Evolutionary conservation across 2,797 vertebrate genomes (phyloP).

Genomic region (Propithecus perrieri): DNA sequence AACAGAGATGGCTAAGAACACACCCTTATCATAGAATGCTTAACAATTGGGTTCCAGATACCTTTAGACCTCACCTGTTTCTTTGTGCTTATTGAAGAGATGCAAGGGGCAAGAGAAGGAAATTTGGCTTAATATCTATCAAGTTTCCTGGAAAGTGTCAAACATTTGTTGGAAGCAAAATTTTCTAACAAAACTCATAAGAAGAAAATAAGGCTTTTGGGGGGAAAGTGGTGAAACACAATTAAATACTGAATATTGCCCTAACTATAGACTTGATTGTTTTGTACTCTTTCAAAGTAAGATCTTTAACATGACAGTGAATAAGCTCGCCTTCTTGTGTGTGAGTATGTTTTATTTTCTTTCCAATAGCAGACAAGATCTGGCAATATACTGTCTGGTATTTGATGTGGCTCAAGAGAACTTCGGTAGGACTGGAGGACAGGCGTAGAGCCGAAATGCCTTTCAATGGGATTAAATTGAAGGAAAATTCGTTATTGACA

Average conservation of each 20-base stretch:
- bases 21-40: background rate
- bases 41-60: background rate
- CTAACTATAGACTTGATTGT: background rate
- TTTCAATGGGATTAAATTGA: background rate
- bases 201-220: background rate
- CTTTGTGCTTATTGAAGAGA: conserved; percentile 27
- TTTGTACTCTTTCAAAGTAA: background rate
- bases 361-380: background rate
- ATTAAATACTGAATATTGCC: background rate
- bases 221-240: background rate
- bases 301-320: background rate
- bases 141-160: background rate
- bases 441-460: background rate
- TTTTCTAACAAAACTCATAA: background rate
- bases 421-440: background rate
- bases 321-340: background rate
- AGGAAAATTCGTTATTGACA: background rate
- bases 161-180: background rate
- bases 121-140: background rate
- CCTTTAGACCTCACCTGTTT: background rate
- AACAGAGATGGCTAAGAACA: background rate
- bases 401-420: conserved; percentile 13
- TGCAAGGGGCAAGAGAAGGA: background rate
- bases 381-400: background rate
- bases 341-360: background rate